Evolutionary conservation across 2,113 vertebrate genomes (phyloP).

Genomic region (Apaloderma vittatum): DNA sequence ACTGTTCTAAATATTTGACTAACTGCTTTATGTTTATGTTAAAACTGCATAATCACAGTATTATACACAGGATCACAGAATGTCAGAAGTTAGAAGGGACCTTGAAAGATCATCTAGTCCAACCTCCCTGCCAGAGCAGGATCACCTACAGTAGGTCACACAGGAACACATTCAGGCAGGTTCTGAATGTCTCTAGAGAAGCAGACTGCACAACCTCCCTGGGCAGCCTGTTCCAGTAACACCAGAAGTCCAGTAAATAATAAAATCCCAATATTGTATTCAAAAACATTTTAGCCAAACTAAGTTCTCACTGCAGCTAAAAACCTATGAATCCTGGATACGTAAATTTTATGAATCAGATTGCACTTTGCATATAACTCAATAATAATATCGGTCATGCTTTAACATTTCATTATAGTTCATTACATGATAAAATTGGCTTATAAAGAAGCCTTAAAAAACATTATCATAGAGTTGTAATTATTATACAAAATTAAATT

Average conservation of each 20-base stretch:
- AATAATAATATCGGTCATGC: background rate
- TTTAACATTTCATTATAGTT: background rate
- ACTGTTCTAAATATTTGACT: background rate
- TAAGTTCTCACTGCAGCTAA: background rate
- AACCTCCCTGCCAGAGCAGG: too few species aligned
- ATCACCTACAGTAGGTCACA: too few species aligned
- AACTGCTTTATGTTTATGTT: background rate
- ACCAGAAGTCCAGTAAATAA: background rate
- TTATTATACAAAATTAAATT: background rate
- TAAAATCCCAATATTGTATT: background rate
- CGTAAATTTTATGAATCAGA: background rate
- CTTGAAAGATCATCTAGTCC: too few species aligned
- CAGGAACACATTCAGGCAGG: too few species aligned
- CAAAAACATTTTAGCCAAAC: background rate
- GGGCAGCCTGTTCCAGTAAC: too few species aligned
- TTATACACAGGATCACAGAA: too few species aligned
- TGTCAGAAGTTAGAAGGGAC: too few species aligned
- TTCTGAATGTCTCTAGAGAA: too few species aligned
- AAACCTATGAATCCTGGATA: background rate
- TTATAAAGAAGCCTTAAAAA: background rate
- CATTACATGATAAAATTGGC: background rate
- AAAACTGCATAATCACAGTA: background rate
- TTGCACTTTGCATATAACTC: background rate
- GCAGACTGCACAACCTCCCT: too few species aligned
- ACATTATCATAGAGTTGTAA: background rate